phyloP scores from a whole-genome alignment of 2,797 vertebrate genomes.

The Garrulus glandarius region DNA sequence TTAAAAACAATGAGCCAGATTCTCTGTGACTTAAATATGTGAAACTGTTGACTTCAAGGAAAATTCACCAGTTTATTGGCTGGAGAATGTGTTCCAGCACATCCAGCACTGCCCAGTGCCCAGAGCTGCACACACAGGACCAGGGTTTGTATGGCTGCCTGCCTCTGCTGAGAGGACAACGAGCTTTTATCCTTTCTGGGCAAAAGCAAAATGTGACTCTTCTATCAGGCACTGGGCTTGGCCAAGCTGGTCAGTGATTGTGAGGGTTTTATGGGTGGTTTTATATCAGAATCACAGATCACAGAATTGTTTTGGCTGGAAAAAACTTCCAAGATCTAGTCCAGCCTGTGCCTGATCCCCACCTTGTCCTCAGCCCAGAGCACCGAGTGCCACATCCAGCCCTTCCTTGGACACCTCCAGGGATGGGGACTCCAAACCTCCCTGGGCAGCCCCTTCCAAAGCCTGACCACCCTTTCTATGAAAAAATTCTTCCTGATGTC shows the following conservation, averaged over 20 bases:
- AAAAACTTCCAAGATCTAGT: neutral
- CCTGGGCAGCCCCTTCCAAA: neutral
- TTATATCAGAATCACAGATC: neutral
- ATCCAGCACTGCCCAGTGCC: neutral
- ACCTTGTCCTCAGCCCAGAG: neutral
- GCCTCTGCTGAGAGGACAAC: neutral
- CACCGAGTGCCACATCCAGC: accelerated
- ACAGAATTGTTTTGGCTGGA: neutral
- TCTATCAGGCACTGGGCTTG: neutral
- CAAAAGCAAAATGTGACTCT: neutral
- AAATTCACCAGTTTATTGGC: neutral
- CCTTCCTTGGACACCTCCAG: neutral
- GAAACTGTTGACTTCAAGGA: conserved; percentile 20
- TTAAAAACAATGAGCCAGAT: conserved; percentile 22
- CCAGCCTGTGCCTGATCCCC: neutral
- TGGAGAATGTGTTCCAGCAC: neutral
- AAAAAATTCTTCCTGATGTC: neutral
- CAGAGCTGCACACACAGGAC: neutral
- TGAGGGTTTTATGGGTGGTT: neutral
- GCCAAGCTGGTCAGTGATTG: neutral
- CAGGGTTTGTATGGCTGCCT: neutral
- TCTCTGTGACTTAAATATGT: neutral
- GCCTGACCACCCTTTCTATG: neutral
- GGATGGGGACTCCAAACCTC: neutral
- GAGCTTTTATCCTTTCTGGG: neutral